Base-by-base conservation (phyloP, 2,113 vertebrate species). In the Dendrocopos noguchii region DNA sequence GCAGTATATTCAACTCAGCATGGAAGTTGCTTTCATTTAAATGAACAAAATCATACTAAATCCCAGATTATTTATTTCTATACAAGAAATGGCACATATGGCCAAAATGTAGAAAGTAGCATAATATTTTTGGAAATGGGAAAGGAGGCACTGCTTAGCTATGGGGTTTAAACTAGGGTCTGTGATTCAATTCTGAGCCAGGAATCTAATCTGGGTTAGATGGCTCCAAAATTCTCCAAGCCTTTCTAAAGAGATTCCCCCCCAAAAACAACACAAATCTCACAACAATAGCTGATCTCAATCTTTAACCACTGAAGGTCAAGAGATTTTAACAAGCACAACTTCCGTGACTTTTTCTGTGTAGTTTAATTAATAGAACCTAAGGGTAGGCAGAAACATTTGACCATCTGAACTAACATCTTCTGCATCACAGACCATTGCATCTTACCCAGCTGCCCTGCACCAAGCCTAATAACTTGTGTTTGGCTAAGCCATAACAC, bases 351-450 rank as follows among this genome's bases (percentile, higher is more conserved):
- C 65, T 83, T 90, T 76, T 91, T 52, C 84, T 47, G 31, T 24
- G 13, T 13, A 92, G 89, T 89, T 91, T 95, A 94, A 93, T 96
- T 96, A 93, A 94, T 15, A 87, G 78, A 82, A 95, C 72, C 87
- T 84, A 28, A 75, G 94, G 75, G 82, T 20, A 67, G 79, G 44
- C 81, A 89, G 83, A 89, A 68, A 25, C 60, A 57, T 84, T 91
- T 92, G 92, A 91, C 87, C 84, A 60, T 84, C 50, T 92, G 89
- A 95, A 71, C 75, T 61, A 93, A 92, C 79, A 85, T 61, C 50
- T 44, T 75, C 44, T 64, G 82, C 61, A 91, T 78, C 67, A 50
- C 77, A 87, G 68, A 59, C 79, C 67, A 34, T 19, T 1, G 1
- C 67, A 50, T 47, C 2, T 2, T 53, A 50, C 52, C 60, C 89